A percentile compares a stretch with the other conserved stretches of the same genome.
phyloP scores from a whole-genome alignment of 2,113 vertebrate genomes.

The Myrmecophaga tridactyla region DNA sequence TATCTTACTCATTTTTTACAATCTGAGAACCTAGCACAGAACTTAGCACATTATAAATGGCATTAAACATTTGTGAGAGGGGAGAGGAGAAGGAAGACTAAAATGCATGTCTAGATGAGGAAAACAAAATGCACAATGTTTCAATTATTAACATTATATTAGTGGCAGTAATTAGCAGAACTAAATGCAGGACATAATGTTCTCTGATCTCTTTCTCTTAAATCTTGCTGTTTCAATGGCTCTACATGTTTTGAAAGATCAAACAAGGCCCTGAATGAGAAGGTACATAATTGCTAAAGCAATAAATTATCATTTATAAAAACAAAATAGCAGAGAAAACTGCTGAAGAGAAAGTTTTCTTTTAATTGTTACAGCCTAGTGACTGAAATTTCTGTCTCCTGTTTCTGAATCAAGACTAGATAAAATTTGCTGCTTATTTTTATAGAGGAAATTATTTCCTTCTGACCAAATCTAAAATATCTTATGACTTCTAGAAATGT shows the following conservation, averaged over 20 bases:
- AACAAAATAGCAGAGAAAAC: background rate
- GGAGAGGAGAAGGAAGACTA: background rate
- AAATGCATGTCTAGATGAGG: background rate
- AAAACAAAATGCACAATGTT: background rate
- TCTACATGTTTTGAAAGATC: background rate
- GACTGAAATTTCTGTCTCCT: background rate
- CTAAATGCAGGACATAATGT: background rate
- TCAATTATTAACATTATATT: background rate
- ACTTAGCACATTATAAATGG: background rate
- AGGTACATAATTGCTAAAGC: background rate
- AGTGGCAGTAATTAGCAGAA: background rate
- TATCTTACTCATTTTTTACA: background rate
- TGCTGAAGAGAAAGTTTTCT: background rate
- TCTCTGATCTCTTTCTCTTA: background rate
- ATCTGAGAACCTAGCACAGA: background rate
- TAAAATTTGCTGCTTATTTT: conserved; percentile 49
- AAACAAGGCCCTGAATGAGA: background rate
- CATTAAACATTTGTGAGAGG: background rate
- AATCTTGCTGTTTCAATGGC: background rate
- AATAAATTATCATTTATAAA: background rate
- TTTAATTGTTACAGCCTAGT: background rate
- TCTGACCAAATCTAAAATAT: conserved; percentile 51
- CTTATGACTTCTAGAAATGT: conserved; percentile 59
- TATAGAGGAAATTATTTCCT: conserved; percentile 63
- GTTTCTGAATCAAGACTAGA: conserved; percentile 24